Evolutionary conservation across 2,113 vertebrate species (phyloP).

Genomic region (Anguilla rostrata): DNA sequence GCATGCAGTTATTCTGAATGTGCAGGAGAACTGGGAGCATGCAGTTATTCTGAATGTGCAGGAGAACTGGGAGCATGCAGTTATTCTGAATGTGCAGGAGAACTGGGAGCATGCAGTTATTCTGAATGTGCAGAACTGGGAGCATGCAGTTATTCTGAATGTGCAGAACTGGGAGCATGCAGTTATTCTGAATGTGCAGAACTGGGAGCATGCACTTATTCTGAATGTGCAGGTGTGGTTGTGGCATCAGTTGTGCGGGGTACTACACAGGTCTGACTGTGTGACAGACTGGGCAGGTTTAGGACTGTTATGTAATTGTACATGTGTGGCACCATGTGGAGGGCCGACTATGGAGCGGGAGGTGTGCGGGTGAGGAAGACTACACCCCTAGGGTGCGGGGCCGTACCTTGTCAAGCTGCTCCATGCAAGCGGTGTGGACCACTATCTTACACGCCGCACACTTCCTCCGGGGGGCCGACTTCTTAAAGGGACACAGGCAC

Average conservation of each 20-base stretch:
- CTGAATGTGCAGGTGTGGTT: background rate
- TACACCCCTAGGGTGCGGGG: background rate
- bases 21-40: too few species aligned
- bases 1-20: too few species aligned
- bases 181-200: too few species aligned
- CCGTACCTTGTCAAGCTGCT: conserved; percentile 90
- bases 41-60: too few species aligned
- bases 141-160: too few species aligned
- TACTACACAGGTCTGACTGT: background rate
- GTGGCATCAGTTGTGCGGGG: background rate
- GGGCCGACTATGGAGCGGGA: background rate
- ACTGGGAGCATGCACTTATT: too few species aligned
- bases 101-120: too few species aligned
- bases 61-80: too few species aligned
- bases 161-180: too few species aligned
- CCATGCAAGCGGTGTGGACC: conserved; percentile 90
- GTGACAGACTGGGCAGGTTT: background rate
- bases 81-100: too few species aligned
- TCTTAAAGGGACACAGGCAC: conserved; percentile 74
- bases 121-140: too few species aligned
- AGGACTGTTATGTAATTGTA: background rate
- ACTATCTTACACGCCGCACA: conserved; percentile 97
- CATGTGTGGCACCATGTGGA: background rate
- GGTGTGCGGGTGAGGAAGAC: background rate
- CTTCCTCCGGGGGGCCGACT: conserved; percentile 91